phyloP scores from a whole-genome alignment of 2,888 invertebrate species.

The Diplazon laetatorius region DNA sequence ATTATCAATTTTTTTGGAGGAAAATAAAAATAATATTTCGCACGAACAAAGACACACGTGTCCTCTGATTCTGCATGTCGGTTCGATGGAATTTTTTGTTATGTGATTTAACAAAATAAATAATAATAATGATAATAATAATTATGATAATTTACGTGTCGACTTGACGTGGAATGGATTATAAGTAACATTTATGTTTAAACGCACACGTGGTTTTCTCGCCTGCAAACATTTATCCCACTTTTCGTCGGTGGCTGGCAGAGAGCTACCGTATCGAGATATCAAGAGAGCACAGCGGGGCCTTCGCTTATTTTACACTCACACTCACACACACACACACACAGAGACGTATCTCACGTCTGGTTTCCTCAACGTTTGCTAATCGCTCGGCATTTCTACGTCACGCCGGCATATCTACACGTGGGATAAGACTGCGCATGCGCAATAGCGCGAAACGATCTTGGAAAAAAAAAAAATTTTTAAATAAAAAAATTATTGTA shows the following conservation, averaged over 20 bases:
- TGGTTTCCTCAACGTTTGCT: constrained; percentile 54
- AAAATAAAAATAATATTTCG: too few relatives aligned
- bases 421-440: neutral
- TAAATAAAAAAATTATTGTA: too few relatives aligned
- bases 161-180: too few relatives aligned
- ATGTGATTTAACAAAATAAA: too few relatives aligned
- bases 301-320: constrained; percentile 8
- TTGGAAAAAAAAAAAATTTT: constrained; percentile 40
- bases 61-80: too few relatives aligned
- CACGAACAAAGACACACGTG: too few relatives aligned
- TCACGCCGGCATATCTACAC: constrained; percentile 23
- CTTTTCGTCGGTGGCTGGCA: constrained; percentile 39
- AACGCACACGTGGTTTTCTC: constrained; percentile 45
- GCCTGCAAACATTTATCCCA: constrained; percentile 41
- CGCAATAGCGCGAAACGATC: neutral
- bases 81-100: too few relatives aligned
- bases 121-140: too few relatives aligned
- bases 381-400: constrained; percentile 47
- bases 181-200: constrained; percentile 4
- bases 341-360: constrained; percentile 37
- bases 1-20: too few relatives aligned
- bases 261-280: constrained; percentile 61
- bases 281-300: constrained; percentile 52
- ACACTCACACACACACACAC: too few relatives aligned
- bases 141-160: too few relatives aligned